Evolutionary conservation across 2,113 vertebrate species (phyloP), one percentile per base, ranked within the genome.

Genomic region (Tragelaphus scriptus): DNA sequence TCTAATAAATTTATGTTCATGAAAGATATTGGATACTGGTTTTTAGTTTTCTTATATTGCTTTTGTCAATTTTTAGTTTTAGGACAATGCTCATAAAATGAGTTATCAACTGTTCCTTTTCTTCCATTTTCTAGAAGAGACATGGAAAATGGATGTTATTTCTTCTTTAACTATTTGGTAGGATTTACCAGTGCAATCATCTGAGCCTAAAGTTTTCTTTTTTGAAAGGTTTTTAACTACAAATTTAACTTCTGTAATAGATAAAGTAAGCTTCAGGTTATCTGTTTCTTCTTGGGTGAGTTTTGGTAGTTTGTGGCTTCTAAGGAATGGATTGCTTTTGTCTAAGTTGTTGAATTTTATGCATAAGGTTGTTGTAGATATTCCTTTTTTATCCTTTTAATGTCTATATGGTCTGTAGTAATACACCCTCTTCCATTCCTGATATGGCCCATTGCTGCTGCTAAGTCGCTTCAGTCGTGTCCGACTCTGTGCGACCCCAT

Each of bases 221-320:
- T 84, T 92, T 9, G 1, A 87, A 87, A 95, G 15, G 8, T 63
- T 84, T 95, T 68, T 92, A 92, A 80, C 49, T 80, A 75, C 15
- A 89, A 55, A 61, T 87, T 91, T 87, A 92, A 94, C 84, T 90
- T 90, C 16, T 92, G 49, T 23, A 61, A 47, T 44, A 95, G n/a
- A 65, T 77, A 86, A 3, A 95, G 30, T 40, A 75, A 23, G 51
- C 68, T 25, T 92, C 30, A 86, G 25, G 6, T 56, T 93, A 12
- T 75, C 75, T 91, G 1, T 61, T 85, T 90, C 21, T 89, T 92
- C 15, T 56, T 53, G 30, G 58, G 36, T 55, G 21, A 16, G 6
- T 82, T 77, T 79, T 90, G 40, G 59, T 94, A 93, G 58, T 92
- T 81, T 97, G 16, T 96, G 58, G 6, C 30, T 91, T 97, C 85